Percentiles rank a stretch among this genome's conserved stretches.
Evolutionary conservation across 53 echinoderm and acorn worm species (phyloP).

Genomic region (Echinarachnius parma): DNA sequence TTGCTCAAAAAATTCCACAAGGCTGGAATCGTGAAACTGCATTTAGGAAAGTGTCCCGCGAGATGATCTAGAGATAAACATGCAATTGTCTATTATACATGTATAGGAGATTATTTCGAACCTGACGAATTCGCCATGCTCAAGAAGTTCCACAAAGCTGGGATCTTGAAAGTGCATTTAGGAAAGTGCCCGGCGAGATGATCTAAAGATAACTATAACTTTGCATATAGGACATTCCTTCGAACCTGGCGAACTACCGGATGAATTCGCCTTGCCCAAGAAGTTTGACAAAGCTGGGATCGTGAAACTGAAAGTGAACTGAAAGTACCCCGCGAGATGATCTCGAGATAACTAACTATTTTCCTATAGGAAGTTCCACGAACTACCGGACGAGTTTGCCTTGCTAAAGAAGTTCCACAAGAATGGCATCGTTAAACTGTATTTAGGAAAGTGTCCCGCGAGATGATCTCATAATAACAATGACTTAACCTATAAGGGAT

Average conservation of each 20-base stretch:
- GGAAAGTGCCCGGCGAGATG: slow-evolving; percentile 61
- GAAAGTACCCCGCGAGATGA: slow-evolving; percentile 60
- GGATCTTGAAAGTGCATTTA: slow-evolving; percentile 75
- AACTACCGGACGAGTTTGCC: slow-evolving; percentile 87
- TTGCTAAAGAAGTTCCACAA: slow-evolving; percentile 86
- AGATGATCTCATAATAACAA: neutral
- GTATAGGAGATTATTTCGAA: no score
- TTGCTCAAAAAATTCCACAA: slow-evolving; percentile 86
- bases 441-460: slow-evolving; percentile 69
- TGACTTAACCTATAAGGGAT: neutral
- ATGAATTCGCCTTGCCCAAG: no score
- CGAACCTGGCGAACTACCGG: no score
- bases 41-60: slow-evolving; percentile 69
- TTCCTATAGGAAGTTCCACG: slow-evolving; percentile 66
- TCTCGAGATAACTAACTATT: slow-evolving; percentile 64
- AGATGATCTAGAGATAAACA: neutral
- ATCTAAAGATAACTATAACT: no score
- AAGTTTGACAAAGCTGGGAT: no score
- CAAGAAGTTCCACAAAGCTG: slow-evolving; percentile 78
- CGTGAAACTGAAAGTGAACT: no score
- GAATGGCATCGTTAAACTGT: slow-evolving; percentile 70
- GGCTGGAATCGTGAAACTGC: slow-evolving; percentile 74
- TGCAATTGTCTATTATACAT: neutral
- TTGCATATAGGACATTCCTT: no score
- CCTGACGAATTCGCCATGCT: slow-evolving; percentile 92